Base-by-base conservation (phyloP, 1,140 invertebrate genomes). In the Muscidifurax raptorellus region DNA sequence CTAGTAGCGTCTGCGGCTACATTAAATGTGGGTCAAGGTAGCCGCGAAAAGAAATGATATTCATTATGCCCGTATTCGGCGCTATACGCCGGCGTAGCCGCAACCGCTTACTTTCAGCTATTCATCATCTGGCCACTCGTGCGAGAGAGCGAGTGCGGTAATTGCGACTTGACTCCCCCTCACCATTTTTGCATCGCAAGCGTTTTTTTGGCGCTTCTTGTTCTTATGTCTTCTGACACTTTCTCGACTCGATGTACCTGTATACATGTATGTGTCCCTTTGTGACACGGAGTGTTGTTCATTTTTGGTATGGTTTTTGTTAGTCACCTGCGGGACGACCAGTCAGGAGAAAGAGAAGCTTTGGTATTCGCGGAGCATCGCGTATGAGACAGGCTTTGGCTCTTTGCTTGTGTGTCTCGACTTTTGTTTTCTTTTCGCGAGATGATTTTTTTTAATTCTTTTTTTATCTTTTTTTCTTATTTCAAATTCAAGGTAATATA, bases 11-110 rank as follows among this genome's bases (percentile, higher is more conserved):
- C 6, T n/a, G 30, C 47, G 28, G 36, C 44, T 18, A 66, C 52
- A 71, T 86, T 78, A 59, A 84, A 91, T 91, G 87, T 92, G 86
- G 90, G 89, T 93, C 91, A 92, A 90, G 91, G 91, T 91, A 79
- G 80, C 27, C 76, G 88, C 86, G 84, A 92, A 90, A 91, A 90
- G 90, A 92, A 91, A 91, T 90, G 89, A 89, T 88, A 90, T 90
- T 89, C 88, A 91, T 92, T 91, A 91, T 92, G 88, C 82, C 91
- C 89, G 88, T 91, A 91, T 90, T 87, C 87, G 90, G 88, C 78
- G 81, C 83, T 78, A 72, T 82, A 88, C 30, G n/a, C 44, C 3
- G 9, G 25, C 64, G 13, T 27, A 18, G n/a, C 22, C 32, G 27
- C 72, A 9, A n/a, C 15, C 44, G 66, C 25, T 84, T 71, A 78